Evolutionary conservation across 35 echinoderm and acorn worm species (phyloP).

Genomic region (Apostichopus japonicus): DNA sequence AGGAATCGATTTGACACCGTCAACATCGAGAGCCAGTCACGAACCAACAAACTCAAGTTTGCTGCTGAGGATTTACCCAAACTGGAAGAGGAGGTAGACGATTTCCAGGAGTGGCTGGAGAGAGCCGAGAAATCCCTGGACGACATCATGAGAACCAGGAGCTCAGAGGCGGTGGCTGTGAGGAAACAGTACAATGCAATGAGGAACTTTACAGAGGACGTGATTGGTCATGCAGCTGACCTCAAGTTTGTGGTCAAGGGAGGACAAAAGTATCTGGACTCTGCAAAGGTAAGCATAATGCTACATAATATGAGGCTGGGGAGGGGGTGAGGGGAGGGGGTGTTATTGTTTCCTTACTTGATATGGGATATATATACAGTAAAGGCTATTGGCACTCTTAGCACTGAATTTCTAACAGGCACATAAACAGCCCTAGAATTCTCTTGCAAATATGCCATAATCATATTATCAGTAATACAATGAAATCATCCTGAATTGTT

Average conservation of each 20-base stretch:
- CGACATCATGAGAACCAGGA: conserved; percentile 48
- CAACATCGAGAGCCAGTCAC: conserved; percentile 67
- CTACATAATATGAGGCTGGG: no score
- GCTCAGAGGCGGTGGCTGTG: conserved; percentile 66
- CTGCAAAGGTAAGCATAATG: conserved; percentile 67
- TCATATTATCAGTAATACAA: no score
- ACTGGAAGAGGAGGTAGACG: conserved; percentile 75
- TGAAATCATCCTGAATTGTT: no score
- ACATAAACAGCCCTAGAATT: no score
- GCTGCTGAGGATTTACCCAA: conserved; percentile 87
- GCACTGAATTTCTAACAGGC: no score
- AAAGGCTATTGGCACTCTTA: no score
- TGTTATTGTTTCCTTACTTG: no score
- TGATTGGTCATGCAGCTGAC: conserved; percentile 87
- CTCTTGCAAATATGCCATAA: no score
- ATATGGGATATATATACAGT: no score
- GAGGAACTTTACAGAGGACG: conserved; percentile 91
- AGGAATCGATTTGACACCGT: conserved; percentile 81
- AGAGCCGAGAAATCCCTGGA: conserved; percentile 82
- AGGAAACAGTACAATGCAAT: conserved; percentile 76
- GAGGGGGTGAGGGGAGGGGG: no score
- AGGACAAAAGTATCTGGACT: conserved; percentile 94
- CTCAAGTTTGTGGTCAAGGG: conserved; percentile 95
- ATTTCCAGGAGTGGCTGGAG: conserved; percentile 86
- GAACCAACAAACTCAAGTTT: conserved; percentile 81